Conservation (phyloP, 1,140 invertebrate species). For the Hirudo medicinalis region DNA sequence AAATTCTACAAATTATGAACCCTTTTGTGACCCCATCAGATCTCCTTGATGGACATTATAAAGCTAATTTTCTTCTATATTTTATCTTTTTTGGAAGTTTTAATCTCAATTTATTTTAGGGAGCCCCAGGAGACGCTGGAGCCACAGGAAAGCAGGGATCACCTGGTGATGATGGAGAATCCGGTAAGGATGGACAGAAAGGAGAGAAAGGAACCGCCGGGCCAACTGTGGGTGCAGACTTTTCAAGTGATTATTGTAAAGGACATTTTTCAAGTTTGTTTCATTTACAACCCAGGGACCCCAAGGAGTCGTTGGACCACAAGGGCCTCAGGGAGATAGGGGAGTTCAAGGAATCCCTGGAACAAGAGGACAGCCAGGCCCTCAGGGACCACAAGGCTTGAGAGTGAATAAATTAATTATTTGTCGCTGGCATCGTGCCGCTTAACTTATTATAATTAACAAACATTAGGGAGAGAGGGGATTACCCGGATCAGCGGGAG, state of each 20-base stretch:
- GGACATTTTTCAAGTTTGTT: not conserved
- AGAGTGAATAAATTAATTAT: slow-evolving; percentile 6
- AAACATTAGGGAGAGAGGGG: slow-evolving; percentile 14
- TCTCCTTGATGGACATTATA: not conserved
- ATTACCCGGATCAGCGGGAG: slow-evolving; percentile 9
- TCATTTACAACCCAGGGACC: slow-evolving; percentile 16
- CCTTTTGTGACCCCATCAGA: too few species aligned
- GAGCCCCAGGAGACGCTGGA: slow-evolving; percentile 18
- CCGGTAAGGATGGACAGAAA: slow-evolving; percentile 11
- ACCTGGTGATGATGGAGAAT: slow-evolving; percentile 11
- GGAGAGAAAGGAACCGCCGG: slow-evolving; percentile 29
- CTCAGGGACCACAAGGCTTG: slow-evolving; percentile 7
- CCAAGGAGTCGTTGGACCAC: slow-evolving; percentile 18
- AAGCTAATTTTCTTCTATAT: not conserved
- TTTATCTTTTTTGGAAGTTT: not conserved
- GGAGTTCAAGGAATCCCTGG: slow-evolving; percentile 19
- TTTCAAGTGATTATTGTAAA: not conserved
- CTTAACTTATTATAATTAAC: not conserved
- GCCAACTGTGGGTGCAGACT: slow-evolving; percentile 6
- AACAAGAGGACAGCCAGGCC: slow-evolving; percentile 10
- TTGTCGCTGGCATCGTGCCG: not conserved
- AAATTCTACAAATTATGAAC: too few species aligned
- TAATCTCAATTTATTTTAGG: not conserved
- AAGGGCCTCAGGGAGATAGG: slow-evolving; percentile 15
- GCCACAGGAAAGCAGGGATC: slow-evolving; percentile 11